These are phyloP conservation scores for Phodopus roborovskii DNA, from an alignment of 2,113 vertebrate genomes.

Conservation along the genomic window DNA sequence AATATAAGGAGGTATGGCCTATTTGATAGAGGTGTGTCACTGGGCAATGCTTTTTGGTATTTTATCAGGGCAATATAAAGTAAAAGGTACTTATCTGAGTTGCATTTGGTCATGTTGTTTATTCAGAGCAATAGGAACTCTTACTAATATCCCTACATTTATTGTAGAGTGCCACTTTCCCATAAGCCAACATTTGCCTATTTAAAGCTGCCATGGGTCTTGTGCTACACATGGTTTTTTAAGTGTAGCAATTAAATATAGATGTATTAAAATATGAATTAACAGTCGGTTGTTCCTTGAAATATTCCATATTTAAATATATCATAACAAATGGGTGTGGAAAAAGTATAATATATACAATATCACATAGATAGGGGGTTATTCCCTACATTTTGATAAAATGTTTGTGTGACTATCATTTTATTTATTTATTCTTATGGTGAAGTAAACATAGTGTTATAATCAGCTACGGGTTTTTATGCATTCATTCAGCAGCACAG, in stretches of 20 bases:
- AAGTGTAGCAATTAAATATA: not conserved
- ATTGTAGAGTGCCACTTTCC: not conserved
- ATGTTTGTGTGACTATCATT: not conserved
- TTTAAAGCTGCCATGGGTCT: not conserved
- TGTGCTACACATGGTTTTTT: not conserved
- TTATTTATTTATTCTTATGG: not conserved
- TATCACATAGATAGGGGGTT: not conserved
- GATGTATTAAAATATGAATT: slow-evolving; percentile 32
- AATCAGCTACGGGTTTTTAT: not conserved
- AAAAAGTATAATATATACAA: not conserved
- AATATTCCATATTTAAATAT: not conserved
- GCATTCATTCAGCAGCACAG: not conserved
- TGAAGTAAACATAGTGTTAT: not conserved
- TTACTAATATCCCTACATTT: not conserved
- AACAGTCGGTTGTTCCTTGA: not conserved
- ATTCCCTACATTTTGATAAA: not conserved
- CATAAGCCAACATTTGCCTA: not conserved
- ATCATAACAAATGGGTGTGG: not conserved
- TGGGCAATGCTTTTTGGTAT: no score
- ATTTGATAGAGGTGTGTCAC: not conserved
- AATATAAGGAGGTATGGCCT: not conserved
- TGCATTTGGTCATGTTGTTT: not conserved
- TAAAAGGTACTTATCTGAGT: not conserved
- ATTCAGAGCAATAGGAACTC: not conserved
- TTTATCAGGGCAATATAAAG: not conserved